Evolutionary conservation across 1,140 invertebrate genomes (phyloP), one percentile per base, ranked within the genome.

Genomic region (Ips typographus): DNA sequence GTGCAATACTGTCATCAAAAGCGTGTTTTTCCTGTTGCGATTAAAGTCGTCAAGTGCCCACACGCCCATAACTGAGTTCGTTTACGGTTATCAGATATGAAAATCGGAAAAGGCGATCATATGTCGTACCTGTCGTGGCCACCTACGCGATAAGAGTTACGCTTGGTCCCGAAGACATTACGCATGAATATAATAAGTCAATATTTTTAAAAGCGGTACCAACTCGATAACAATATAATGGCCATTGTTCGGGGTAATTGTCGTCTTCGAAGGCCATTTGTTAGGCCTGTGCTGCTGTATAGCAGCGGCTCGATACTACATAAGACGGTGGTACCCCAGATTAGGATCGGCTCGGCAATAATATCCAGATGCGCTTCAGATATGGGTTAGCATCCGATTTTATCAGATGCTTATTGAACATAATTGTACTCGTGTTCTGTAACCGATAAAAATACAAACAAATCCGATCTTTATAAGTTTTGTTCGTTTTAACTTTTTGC

Each of bases 161-260:
- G 53, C 56, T 47, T 53, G 57, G n/a, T 38, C 56, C 53, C 53
- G 58, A 68, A 68, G 68, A 65, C 42, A 63, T 72, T 74, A 71
- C 69, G 62, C 70, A 70, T 73, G 75, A 72, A 75, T 73, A 75
- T 76, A 77, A 78, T 77, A 79, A 78, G 78, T 79, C 78, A 79
- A 79, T 78, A 79, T 79, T 79, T 78, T 79, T 79, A 76, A 75
- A 58, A 72, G 67, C 66, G 67, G 22, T 22, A 22, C 22, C 74
- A 76, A 75, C 77, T 77, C 76, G 78, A 78, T 79, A 79, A 77
- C 78, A 78, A 79, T 79, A 79, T 79, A 79, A 79, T 79, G 76
- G 78, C 77, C 74, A 79, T 79, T 79, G 78, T 79, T 79, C 73
- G 69, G 74, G 73, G 76, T 79, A 79, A 79, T 79, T 79, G 78